Evolutionary conservation across 2,888 invertebrate species (phyloP), one percentile per base, ranked within the genome.

Genomic region (Osmoderma eremita): DNA sequence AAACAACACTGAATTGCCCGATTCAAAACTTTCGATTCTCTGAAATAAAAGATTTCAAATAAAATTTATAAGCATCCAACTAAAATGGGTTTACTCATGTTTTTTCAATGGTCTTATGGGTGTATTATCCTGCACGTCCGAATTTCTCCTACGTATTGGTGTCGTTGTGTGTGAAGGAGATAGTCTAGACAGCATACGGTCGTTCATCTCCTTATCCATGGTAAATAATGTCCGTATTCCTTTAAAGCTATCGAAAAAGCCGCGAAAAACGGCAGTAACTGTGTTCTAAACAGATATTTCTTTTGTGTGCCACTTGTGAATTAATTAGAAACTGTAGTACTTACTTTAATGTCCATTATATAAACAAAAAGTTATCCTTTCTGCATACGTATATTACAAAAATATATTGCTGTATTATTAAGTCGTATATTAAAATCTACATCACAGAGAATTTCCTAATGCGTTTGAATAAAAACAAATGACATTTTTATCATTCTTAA

Each of bases 11-110:
- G 92, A 69, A 93, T 80, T 30, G 94, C 91, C 77, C 94, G 87
- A 77, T 90, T 91, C 75, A 92, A 86, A 75, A 96, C 91, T 85
- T 92, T 92, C 62, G 93, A 92, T 83, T 94, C 91, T 74, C 95
- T 95, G 84, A 20, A 87, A 86, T 67, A 70, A 30, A 30, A 6
- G 10, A 10, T 30, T 30, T 30, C 8, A 8, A 30, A 30, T 30
- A 10, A 30, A 30, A 30, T 30, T 30, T 30, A 6, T 30, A 30
- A 30, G 30, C 6, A 39, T 10, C 22, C 1, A 13, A 38, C 5
- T 15, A 58, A n/a, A 13, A 13, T 42, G 10, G 6, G 69, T 85
- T 84, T 86, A 88, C 86, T 86, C 80, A 69, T 83, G 80, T 69
- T 82, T 79, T 72, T 80, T 83, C 18, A 79, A 72, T 66, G 81